phyloP scores from a whole-genome alignment of 2,113 vertebrate genomes.

The Macrotus californicus region DNA sequence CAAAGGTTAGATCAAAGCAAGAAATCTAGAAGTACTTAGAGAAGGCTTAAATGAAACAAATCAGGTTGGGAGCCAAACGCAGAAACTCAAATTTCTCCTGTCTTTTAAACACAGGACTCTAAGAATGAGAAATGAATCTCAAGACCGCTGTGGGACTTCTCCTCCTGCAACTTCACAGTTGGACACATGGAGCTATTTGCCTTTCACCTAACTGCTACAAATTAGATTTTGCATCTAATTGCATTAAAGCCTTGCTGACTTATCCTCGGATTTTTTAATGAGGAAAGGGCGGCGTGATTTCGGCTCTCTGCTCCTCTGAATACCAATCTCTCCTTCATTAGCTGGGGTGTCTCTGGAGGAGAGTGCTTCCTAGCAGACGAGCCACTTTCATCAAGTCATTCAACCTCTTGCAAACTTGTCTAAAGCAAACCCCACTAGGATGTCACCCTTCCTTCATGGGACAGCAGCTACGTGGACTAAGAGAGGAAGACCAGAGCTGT shows the following conservation, averaged over 20 bases:
- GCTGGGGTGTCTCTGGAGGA: neutral
- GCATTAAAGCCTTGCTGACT: conserved; percentile 54
- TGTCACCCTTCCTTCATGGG: neutral
- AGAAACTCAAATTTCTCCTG: neutral
- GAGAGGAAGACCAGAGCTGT: neutral
- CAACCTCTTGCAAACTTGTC: neutral
- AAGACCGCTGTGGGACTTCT: neutral
- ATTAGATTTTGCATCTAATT: conserved; percentile 46
- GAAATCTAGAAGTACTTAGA: neutral
- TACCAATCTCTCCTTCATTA: neutral
- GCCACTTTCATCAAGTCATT: neutral
- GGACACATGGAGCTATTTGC: conserved; percentile 36
- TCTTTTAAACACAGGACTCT: neutral
- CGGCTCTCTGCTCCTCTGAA: neutral
- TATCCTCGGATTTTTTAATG: conserved; percentile 56
- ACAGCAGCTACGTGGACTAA: neutral
- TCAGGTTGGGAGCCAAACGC: neutral
- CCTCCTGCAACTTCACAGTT: neutral
- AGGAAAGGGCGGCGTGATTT: conserved; percentile 39
- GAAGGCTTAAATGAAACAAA: neutral
- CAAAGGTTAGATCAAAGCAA: neutral
- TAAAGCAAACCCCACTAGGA: neutral
- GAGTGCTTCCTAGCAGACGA: neutral
- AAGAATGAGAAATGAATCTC: neutral
- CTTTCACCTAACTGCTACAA: conserved; percentile 30